These are phyloP conservation scores for Rana temporaria DNA, from an alignment of 2,113 vertebrate species.

Conservation along the genomic window DNA sequence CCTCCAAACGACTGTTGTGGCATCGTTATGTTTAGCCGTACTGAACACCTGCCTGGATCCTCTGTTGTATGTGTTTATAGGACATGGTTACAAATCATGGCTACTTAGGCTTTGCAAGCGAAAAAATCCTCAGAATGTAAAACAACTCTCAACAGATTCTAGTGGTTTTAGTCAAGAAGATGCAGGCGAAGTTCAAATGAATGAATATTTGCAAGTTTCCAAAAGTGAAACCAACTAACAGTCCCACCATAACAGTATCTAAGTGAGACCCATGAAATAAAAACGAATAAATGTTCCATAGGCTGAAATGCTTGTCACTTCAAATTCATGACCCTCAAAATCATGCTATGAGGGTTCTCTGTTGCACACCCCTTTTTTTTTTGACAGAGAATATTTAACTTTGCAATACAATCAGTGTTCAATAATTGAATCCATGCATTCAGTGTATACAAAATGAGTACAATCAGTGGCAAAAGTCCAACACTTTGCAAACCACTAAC, in stretches of 20 bases:
- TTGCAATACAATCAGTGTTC: too few species aligned
- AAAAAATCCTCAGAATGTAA: not conserved
- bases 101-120: conserved; percentile 9
- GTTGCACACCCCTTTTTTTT: too few species aligned
- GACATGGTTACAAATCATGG: conserved; percentile 58
- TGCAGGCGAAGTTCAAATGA: conserved; percentile 20
- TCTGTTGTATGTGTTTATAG: conserved; percentile 61
- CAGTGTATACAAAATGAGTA: too few species aligned
- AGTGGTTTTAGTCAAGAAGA: not conserved
- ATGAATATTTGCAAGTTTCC: not conserved
- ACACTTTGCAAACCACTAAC: too few species aligned
- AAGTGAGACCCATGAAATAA: not conserved
- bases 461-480: too few species aligned
- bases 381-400: too few species aligned
- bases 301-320: not conserved
- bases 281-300: not conserved
- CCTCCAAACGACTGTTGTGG: conserved; percentile 59
- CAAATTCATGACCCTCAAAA: too few species aligned
- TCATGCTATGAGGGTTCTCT: too few species aligned
- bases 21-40: conserved; percentile 58
- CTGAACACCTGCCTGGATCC: conserved; percentile 63
- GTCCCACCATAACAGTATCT: not conserved
- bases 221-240: not conserved
- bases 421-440: too few species aligned
- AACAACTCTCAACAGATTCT: not conserved